Conservation (phyloP, 1,140 invertebrate genomes). For the Triops cancriformis region DNA sequence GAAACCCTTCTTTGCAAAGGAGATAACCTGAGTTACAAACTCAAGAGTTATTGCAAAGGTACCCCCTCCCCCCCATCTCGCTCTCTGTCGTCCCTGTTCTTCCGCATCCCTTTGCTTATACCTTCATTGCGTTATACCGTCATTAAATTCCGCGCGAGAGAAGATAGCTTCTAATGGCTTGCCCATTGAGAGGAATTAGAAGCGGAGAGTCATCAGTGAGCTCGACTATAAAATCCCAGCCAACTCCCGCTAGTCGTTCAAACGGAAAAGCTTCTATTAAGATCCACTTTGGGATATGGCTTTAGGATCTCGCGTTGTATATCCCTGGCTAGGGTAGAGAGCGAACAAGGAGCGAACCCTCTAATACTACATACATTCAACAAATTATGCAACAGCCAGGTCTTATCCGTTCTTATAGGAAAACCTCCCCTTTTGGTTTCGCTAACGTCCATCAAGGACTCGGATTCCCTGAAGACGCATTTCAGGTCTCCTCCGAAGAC, state of each 20-base stretch:
- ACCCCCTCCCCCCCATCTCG: not conserved
- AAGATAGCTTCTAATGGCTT: conserved; percentile 1
- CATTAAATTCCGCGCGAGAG: conserved; percentile 9
- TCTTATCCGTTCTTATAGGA: not conserved
- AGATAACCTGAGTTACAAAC: too few species aligned
- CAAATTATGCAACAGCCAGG: not conserved
- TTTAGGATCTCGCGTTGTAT: not conserved
- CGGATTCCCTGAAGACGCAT: not conserved
- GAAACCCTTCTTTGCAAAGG: not conserved
- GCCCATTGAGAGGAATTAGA: conserved; percentile 9
- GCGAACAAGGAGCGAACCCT: not conserved
- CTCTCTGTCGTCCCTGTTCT: not conserved
- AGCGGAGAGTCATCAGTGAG: conserved; percentile 4
- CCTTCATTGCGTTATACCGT: conserved; percentile 5
- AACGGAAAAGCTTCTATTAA: conserved; percentile 4
- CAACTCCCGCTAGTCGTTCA: not conserved
- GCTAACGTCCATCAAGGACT: not conserved
- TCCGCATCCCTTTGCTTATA: not conserved
- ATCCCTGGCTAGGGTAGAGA: not conserved
- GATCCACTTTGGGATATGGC: conserved; percentile 12
- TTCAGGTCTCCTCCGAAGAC: not conserved
- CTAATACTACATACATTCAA: not conserved
- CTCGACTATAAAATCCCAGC: not conserved
- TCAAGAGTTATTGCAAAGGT: not conserved
- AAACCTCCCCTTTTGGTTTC: not conserved